Evolutionary conservation across 1,140 invertebrate species (phyloP), one percentile per base, ranked within the genome.

Genomic region (Leptonema lineaticorne): DNA sequence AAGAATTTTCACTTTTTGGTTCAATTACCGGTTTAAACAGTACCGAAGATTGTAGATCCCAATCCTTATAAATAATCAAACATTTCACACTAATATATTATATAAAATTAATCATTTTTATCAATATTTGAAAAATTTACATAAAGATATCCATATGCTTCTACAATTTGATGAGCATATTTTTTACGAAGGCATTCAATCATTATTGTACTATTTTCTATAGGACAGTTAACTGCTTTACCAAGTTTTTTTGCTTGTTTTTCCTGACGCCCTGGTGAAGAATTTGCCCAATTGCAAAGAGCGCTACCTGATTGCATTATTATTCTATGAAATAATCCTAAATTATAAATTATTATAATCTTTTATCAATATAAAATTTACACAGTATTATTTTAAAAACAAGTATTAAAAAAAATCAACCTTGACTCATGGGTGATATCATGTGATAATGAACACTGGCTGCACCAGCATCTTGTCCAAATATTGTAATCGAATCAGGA

Each of bases 291-390:
- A 1, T 83, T 78, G 69, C 83, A 83, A 28, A 87, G 76, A 9
- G 87, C 87, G 2, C 83, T 85, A 24, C 88, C 88, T 74, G 85
- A 85, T 79, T 85, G 78, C 28, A 83, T 77, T 24, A 87, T 85
- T 1, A 76, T 82, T 18, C 76, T 74, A 20, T 82, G 81, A 73
- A 87, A 88, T 0, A 85, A 73, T 14, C 81, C 82, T 69, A 37
- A 50, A 69, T 56, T 6, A 6, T 33, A 33, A 33, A 6, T 33
- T 33, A 33, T 6, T 6, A 5, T 33, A n/a, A n/a, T n/a, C n/a
- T n/a, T n/a, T n/a, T n/a, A n/a, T n/a, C n/a, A n/a, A n/a, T n/a
- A n/a, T n/a, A n/a, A n/a, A n/a, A n/a, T n/a, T n/a, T n/a, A n/a
- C n/a, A n/a, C n/a, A n/a, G n/a, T n/a, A n/a, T n/a, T n/a, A n/a